Evolutionary conservation across 2,888 invertebrate genomes (phyloP), one percentile per base, ranked within the genome.

Genomic region (Mesoligia furuncula): DNA sequence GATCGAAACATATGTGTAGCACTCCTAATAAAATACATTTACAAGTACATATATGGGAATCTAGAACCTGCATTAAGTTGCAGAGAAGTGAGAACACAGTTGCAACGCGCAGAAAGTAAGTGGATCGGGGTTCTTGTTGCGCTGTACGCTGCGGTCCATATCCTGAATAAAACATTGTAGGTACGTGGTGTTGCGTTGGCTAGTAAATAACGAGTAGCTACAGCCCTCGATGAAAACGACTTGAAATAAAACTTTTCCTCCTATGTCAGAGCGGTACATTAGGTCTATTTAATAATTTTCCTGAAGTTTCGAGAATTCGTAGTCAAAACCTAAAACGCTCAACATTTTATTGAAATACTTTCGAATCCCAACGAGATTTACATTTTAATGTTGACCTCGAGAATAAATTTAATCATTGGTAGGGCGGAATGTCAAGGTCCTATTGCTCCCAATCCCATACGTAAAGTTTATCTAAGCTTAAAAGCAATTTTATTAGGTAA

Each of bases 311-410:
- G 0, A 54, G 27, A 13, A 13, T 15, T 64, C 15, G 57, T 39
- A 48, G 20, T 51, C 27, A 42, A 54, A 54, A 54, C 27, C 13
- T 42, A 57, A 45, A 57, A 31, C 39, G 11, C 24, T 20, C 8
- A 64, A 57, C 15, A 42, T 64, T 67, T 39, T 64, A 57, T 77
- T 68, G 17, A 64, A 79, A 57, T 77, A 54, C 77, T 68, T 68
- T 62, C 54, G 15, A 62, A 36, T 54, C 36, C 31, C 15, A 27
- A 17, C 13, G 42, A 77, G 51, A 68, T 9, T 68, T 61, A 39
- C 39, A 54, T 42, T 42, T 54, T 17, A 66, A 39, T 59, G 27
- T 54, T 71, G 31, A 31, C 65, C 17, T n/a, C 20, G 45, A 51
- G 51, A 7, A 20, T 51, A 51, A 20, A 20, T 51, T 20, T 20